Conservation (phyloP, 30 jellyfish, hydroid and myxozoan species). For the Haliclystus octoradiatus region DNA sequence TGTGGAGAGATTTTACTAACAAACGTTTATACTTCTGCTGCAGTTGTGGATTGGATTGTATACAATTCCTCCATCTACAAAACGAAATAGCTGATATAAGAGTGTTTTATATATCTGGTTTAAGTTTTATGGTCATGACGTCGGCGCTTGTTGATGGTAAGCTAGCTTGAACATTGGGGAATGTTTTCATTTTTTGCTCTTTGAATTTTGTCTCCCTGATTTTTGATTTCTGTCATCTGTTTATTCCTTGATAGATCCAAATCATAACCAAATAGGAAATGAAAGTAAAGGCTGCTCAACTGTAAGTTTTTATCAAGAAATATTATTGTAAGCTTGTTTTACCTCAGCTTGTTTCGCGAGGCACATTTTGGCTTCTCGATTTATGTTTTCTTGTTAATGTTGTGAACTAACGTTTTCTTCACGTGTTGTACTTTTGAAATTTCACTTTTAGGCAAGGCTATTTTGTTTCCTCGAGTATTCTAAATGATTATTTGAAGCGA, state of each 20-base stretch:
- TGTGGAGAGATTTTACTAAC: background rate
- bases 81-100: too few species aligned
- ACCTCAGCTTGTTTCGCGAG: too few species aligned
- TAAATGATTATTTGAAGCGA: too few species aligned
- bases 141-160: background rate
- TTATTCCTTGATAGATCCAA: background rate
- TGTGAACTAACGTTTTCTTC: background rate
- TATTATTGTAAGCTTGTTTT: too few species aligned
- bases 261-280: background rate
- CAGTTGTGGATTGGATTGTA: too few species aligned
- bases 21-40: too few species aligned
- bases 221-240: too few species aligned
- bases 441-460: too few species aligned
- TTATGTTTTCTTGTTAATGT: background rate
- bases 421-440: too few species aligned
- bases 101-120: too few species aligned
- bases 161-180: background rate
- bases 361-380: background rate
- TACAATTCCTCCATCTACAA: too few species aligned
- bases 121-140: background rate
- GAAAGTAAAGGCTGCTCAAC: slow-evolving; percentile 1
- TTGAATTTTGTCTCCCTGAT: background rate
- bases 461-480: too few species aligned
- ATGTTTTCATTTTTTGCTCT: background rate
- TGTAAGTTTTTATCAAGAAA: background rate